Conservation (phyloP, 2,888 invertebrate species). For the Pseudeuparius sepicola region DNA sequence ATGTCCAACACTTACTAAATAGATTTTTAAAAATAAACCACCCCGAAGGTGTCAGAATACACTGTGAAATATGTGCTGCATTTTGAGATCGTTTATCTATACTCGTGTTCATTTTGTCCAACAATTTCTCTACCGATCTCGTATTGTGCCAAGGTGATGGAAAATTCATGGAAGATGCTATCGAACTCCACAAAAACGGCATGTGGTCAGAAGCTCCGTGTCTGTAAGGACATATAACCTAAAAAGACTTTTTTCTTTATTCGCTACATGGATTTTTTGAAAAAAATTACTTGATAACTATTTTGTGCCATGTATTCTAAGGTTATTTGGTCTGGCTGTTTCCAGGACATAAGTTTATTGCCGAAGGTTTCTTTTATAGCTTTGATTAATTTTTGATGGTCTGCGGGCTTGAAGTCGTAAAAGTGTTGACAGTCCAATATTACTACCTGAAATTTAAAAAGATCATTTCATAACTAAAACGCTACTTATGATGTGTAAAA, state of each 20-base stretch:
- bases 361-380: slow-evolving; percentile 50
- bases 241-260: slow-evolving; percentile 21
- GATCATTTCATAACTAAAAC: not conserved
- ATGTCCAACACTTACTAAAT: slow-evolving; percentile 27
- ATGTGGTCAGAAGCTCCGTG: slow-evolving; percentile 45
- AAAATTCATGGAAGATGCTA: slow-evolving; percentile 47
- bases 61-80: slow-evolving; percentile 70
- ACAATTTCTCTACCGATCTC: slow-evolving; percentile 45
- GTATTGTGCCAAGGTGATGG: slow-evolving; percentile 79
- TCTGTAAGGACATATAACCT: slow-evolving; percentile 58
- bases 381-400: slow-evolving; percentile 55
- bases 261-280: not conserved
- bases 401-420: slow-evolving; percentile 54
- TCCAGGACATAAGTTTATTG: slow-evolving; percentile 50
- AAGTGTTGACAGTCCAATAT: slow-evolving; percentile 81
- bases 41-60: slow-evolving; percentile 63
- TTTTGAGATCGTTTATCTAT: slow-evolving; percentile 46
- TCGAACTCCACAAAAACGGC: slow-evolving; percentile 48
- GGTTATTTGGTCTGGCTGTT: slow-evolving; percentile 46
- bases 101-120: slow-evolving; percentile 49
- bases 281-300: slow-evolving; percentile 49
- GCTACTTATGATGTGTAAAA: not conserved
- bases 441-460: slow-evolving; percentile 45
- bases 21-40: slow-evolving; percentile 43
- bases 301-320: slow-evolving; percentile 49